Evolutionary conservation across 2,797 vertebrate genomes (phyloP).

Genomic region (Myripristis murdjan): DNA sequence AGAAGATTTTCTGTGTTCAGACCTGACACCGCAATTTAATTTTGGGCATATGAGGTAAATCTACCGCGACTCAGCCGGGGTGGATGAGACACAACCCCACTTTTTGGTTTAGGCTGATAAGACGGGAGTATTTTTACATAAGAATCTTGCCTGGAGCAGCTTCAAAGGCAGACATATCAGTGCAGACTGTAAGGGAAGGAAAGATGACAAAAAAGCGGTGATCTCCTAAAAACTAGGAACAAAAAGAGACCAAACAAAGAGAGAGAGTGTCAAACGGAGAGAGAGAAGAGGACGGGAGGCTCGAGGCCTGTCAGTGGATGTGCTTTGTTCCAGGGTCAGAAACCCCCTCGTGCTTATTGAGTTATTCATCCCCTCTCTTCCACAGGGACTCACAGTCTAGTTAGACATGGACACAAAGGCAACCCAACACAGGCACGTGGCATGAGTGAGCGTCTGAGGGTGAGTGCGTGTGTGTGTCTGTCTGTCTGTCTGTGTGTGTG

Average conservation of each 20-base stretch:
- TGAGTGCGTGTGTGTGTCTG: slow-evolving; percentile 24
- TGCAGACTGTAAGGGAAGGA: neutral
- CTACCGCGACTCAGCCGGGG: no score
- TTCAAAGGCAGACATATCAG: neutral
- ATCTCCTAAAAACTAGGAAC: neutral
- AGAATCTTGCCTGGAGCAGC: slow-evolving; percentile 13
- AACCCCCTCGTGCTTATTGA: slow-evolving; percentile 37
- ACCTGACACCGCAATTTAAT: no score
- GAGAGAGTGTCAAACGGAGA: neutral
- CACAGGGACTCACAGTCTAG: slow-evolving; percentile 30
- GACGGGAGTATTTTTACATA: neutral
- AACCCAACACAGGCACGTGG: slow-evolving; percentile 19
- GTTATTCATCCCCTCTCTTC: slow-evolving; percentile 37
- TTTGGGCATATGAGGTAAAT: no score
- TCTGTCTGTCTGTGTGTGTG: slow-evolving; percentile 13
- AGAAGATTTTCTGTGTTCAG: no score
- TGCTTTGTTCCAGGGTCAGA: slow-evolving; percentile 49
- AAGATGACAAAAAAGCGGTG: neutral
- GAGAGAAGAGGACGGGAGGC: neutral
- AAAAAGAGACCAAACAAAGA: slow-evolving; percentile 7
- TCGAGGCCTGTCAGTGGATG: slow-evolving; percentile 22
- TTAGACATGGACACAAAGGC: slow-evolving; percentile 35
- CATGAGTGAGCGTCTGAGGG: neutral
- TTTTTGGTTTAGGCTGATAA: slow-evolving; percentile 49
- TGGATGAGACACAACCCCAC: no score